Evolutionary conservation across 2,888 invertebrate genomes (phyloP).

Genomic region (Phengaris alcon): DNA sequence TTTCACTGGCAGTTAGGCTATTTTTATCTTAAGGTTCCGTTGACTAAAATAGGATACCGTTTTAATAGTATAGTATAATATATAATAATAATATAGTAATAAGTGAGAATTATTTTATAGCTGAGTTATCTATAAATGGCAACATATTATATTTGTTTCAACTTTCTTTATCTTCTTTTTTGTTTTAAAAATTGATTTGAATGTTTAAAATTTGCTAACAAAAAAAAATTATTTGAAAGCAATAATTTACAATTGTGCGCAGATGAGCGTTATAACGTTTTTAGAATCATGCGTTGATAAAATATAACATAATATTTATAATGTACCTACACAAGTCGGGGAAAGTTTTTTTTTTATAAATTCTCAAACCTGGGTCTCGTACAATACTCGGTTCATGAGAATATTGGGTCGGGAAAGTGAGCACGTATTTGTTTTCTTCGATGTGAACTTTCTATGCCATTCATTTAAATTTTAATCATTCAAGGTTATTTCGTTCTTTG

Average conservation of each 20-base stretch:
- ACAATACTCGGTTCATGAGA: slow-evolving; percentile 16
- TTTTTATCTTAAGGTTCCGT: no score
- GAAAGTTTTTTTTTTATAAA: slow-evolving; percentile 21
- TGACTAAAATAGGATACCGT: no score
- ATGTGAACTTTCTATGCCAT: slow-evolving; percentile 45
- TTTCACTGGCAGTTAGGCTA: no score
- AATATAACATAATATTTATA: no score
- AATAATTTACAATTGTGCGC: no score
- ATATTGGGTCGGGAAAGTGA: slow-evolving; percentile 46
- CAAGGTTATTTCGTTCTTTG: slow-evolving; percentile 44
- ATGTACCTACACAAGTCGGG: not conserved
- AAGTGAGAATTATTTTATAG: not conserved
- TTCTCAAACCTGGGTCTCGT: not conserved
- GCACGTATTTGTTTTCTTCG: slow-evolving; percentile 46
- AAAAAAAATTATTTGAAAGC: no score
- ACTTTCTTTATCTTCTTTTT: not conserved
- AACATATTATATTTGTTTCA: not conserved
- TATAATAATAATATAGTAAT: no score
- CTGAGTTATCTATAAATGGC: not conserved
- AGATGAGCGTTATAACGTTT: no score
- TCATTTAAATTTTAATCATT: slow-evolving; percentile 37
- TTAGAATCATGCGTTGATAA: no score
- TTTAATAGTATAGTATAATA: no score
- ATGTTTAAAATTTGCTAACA: no score
- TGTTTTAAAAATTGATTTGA: not conserved